A percentile compares a stretch with the other conserved stretches of the same genome.
Conservation (phyloP, 1,140 invertebrate species). For the Diachasma alloeum region DNA sequence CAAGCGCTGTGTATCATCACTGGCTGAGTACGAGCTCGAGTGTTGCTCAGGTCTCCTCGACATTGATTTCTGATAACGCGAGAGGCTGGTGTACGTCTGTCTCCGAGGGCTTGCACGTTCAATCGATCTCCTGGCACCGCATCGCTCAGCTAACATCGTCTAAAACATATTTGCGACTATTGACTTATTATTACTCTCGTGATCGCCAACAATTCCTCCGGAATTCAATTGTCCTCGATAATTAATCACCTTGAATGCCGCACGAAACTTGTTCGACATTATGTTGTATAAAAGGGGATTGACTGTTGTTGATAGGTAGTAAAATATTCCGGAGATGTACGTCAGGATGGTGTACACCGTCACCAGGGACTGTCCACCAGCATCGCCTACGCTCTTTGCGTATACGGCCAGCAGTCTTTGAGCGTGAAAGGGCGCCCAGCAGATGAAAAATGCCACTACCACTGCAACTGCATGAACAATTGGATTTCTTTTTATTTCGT, state of each 20-base stretch:
- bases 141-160: slow-evolving; percentile 61
- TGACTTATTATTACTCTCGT: not conserved
- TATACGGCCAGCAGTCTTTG: slow-evolving; percentile 83
- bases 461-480: slow-evolving; percentile 79
- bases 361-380: slow-evolving; percentile 47
- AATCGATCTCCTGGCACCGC: slow-evolving; percentile 46
- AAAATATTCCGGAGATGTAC: slow-evolving; percentile 76
- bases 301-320: slow-evolving; percentile 78
- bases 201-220: too few relatives aligned
- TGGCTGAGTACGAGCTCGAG: slow-evolving; percentile 48
- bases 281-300: slow-evolving; percentile 88
- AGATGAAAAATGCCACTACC: slow-evolving; percentile 92
- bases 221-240: not conserved
- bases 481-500: too few relatives aligned
- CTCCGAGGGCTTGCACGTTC: slow-evolving; percentile 38
- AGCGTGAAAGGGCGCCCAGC: slow-evolving; percentile 94
- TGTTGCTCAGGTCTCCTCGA: slow-evolving; percentile 32
- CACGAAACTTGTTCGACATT: slow-evolving; percentile 87
- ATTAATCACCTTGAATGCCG: slow-evolving; percentile 77
- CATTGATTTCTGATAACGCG: slow-evolving; percentile 44
- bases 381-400: slow-evolving; percentile 59
- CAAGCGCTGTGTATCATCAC: slow-evolving; percentile 52
- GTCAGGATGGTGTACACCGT: slow-evolving; percentile 71
- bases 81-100: slow-evolving; percentile 53
- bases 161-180: slow-evolving; percentile 37